These are phyloP conservation scores for Rhabdomys pumilio DNA, from an alignment of 2,797 vertebrate species.

Conservation along the genomic window DNA sequence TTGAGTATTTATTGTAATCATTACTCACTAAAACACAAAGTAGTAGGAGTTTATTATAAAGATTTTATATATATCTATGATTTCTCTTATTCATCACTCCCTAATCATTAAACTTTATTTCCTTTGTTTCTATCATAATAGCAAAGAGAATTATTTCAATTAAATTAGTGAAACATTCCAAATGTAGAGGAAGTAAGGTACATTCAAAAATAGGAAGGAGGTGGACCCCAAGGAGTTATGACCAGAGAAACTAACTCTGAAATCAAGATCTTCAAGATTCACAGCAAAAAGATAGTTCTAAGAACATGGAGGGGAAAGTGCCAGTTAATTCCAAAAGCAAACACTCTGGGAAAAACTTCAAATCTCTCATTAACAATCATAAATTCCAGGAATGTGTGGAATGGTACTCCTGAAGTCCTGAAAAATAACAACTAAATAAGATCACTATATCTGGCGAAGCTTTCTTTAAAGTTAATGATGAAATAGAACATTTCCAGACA, in stretches of 20 bases:
- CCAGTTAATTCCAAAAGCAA: neutral
- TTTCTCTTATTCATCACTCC: neutral
- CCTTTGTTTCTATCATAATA: neutral
- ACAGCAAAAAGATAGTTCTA: neutral
- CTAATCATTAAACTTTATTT: neutral
- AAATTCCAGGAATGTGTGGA: neutral
- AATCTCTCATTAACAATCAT: neutral
- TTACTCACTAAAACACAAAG: neutral
- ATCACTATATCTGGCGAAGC: neutral
- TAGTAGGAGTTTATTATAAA: neutral
- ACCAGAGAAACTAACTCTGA: neutral
- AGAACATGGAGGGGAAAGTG: neutral
- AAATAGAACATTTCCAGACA: neutral
- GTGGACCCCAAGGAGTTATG: neutral
- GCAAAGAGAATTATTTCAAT: neutral
- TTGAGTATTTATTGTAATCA: neutral
- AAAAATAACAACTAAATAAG: neutral
- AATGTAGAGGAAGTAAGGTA: neutral
- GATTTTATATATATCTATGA: neutral
- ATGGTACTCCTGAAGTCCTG: neutral
- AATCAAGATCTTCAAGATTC: neutral
- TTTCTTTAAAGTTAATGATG: neutral
- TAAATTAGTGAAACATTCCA: neutral
- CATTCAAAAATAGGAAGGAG: neutral
- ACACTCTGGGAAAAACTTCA: neutral